phyloP scores from a whole-genome alignment of 2,888 invertebrate genomes.

The Phyllotreta cruciferae region DNA sequence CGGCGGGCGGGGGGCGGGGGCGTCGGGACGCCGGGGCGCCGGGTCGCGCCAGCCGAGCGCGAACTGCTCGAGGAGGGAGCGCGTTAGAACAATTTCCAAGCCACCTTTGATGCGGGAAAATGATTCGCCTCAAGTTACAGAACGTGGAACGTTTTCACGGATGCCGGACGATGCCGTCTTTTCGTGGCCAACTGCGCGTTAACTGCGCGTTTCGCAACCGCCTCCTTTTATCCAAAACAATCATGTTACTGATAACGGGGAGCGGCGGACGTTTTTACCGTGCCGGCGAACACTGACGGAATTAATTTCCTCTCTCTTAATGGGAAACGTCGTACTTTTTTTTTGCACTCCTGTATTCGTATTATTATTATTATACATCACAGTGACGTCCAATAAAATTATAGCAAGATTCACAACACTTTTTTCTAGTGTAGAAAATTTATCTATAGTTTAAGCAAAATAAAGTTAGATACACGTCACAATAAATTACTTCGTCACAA shows the following conservation, averaged over 20 bases:
- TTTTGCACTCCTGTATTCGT: not conserved
- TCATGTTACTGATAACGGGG: constrained; percentile 57
- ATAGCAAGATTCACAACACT: no score
- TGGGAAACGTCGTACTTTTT: constrained; percentile 29
- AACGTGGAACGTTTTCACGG: constrained; percentile 51
- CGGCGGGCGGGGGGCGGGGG: constrained; percentile 19
- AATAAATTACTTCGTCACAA: no score
- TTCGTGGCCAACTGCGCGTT: constrained; percentile 37
- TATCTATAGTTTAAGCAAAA: no score
- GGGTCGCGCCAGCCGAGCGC: constrained; percentile 29
- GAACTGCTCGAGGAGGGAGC: constrained; percentile 48
- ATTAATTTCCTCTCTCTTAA: constrained; percentile 43
- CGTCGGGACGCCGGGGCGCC: constrained; percentile 10
- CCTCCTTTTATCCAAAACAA: constrained; percentile 45
- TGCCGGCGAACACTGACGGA: constrained; percentile 43
- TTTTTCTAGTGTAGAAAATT: no score
- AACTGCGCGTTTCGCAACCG: constrained; percentile 35
- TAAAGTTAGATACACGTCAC: no score
- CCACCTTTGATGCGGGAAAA: constrained; percentile 42
- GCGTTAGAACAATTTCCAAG: constrained; percentile 57
- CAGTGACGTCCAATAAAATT: not conserved
- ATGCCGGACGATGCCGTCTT: constrained; percentile 49
- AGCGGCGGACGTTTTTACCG: constrained; percentile 57
- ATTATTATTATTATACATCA: constrained; percentile 15
- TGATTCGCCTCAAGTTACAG: constrained; percentile 57